Base-by-base conservation (phyloP, 1,140 invertebrate species). In the Uloborus diversus region DNA sequence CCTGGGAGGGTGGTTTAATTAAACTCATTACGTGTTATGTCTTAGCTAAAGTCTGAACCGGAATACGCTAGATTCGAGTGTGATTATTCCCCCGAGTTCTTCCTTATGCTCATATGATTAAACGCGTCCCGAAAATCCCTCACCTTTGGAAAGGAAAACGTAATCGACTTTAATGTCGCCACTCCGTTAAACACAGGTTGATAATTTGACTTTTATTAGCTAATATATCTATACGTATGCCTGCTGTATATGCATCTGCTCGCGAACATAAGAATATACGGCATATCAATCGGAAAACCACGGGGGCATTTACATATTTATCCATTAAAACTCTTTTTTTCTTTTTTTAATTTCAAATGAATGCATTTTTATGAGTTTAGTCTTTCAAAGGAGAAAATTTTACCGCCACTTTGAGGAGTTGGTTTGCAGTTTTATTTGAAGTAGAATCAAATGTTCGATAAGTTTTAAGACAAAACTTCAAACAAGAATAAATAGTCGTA, bases 141-240 rank as follows among this genome's bases (percentile, higher is more conserved):
- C 68, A 70, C 68, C 68, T 70, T 25, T 32, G 47, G 28, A 9
- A 70, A 33, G 53, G 51, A 70, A 27, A 61, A 14, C 69, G 69
- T 61, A 61, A 61, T 59, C 69, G 71, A 64, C 71, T 75, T 75
- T 75, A 75, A 75, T 75, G 71, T 64, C 71, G 69, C 42, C 69
- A 73, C 69, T 73, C 69, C 57, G 71, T 64, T 75, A 75, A 75
- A 75, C 71, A 75, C 59, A 53, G 42, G 28, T 59, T 75, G 71
- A 75, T 75, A 75, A 75, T 75, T 75, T 75, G 71, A 75, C 71
- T 75, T 75, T 75, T 62, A 75, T 62, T 75, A 75, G 71, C 71
- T 75, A 64, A 75, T 75, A 56, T 30, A 75, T 75, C 57, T 51
- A 33, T 73, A 73, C 56, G 61, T 61, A 32, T 35, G 37, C 37